A percentile compares a stretch with the other conserved stretches of the same genome.
Conservation (phyloP, 1,140 invertebrate species). For the Drosophila auraria region DNA sequence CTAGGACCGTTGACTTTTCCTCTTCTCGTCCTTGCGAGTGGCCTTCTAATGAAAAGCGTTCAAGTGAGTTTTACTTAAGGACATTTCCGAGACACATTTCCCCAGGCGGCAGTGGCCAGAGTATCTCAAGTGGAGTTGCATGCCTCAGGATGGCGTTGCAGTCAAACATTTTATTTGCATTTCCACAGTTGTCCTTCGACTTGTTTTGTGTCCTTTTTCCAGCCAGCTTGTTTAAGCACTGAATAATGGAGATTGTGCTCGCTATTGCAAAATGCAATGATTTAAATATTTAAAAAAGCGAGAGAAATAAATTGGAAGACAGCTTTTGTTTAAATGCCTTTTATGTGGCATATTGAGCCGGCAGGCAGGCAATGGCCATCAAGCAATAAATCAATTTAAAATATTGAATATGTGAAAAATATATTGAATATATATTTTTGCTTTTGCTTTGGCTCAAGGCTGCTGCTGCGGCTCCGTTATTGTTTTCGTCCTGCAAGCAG, state of each 20-base stretch:
- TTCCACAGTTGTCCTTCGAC: slow-evolving; percentile 28
- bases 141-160: slow-evolving; percentile 25
- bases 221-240: slow-evolving; percentile 26
- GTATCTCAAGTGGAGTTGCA: slow-evolving; percentile 16
- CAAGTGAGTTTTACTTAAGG: slow-evolving; percentile 71
- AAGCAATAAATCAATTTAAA: slow-evolving; percentile 57
- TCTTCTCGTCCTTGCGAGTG: slow-evolving; percentile 25
- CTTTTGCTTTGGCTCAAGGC: slow-evolving; percentile 6
- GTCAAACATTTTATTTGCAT: slow-evolving; percentile 54
- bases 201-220: slow-evolving; percentile 19
- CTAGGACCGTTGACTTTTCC: slow-evolving; percentile 1
- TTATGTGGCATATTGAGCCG: slow-evolving; percentile 51
- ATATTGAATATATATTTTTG: slow-evolving; percentile 37
- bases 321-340: slow-evolving; percentile 63
- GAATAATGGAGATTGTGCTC: slow-evolving; percentile 28
- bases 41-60: slow-evolving; percentile 61
- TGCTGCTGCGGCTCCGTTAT: neutral
- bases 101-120: slow-evolving; percentile 27
- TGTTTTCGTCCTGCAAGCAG: neutral
- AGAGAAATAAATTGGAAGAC: slow-evolving; percentile 37
- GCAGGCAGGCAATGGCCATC: slow-evolving; percentile 27
- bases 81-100: slow-evolving; percentile 68
- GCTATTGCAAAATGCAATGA: slow-evolving; percentile 40
- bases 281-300: slow-evolving; percentile 48
- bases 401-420: slow-evolving; percentile 33